phyloP scores from a whole-genome alignment of 2,113 vertebrate genomes.

The Climacteris rufus region DNA sequence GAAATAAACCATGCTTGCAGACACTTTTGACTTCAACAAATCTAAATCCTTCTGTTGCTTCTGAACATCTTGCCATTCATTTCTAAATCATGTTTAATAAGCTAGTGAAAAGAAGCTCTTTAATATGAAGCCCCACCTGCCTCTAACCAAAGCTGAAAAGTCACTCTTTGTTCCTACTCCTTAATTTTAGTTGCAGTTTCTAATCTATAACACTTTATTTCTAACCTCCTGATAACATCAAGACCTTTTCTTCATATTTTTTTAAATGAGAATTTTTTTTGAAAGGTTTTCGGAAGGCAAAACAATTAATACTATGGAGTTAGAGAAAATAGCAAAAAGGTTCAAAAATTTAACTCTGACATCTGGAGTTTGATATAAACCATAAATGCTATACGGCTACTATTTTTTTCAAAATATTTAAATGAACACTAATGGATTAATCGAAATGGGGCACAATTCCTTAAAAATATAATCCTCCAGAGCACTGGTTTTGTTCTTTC shows the following conservation, averaged over 20 bases:
- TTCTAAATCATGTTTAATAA: neutral
- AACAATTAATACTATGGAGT: neutral
- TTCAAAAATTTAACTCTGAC: neutral
- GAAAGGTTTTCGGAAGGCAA: neutral
- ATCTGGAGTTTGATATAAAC: neutral
- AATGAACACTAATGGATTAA: neutral
- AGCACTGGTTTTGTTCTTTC: neutral
- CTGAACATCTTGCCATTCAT: neutral
- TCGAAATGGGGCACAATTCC: neutral
- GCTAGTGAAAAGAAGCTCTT: neutral
- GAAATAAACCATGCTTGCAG: neutral
- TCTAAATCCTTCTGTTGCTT: neutral
- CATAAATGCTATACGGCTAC: neutral
- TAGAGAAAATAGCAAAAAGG: neutral
- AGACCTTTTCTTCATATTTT: neutral
- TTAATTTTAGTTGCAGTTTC: neutral
- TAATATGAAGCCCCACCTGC: neutral
- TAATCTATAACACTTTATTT: neutral
- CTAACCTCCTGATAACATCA: neutral
- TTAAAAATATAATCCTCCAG: neutral
- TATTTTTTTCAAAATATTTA: neutral
- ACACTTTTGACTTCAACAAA: neutral
- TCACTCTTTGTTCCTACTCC: neutral
- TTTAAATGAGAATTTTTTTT: neutral
- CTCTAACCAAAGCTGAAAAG: neutral